Base-by-base conservation (phyloP, 1,140 invertebrate species). In the Zelostemma sp. region DNA sequence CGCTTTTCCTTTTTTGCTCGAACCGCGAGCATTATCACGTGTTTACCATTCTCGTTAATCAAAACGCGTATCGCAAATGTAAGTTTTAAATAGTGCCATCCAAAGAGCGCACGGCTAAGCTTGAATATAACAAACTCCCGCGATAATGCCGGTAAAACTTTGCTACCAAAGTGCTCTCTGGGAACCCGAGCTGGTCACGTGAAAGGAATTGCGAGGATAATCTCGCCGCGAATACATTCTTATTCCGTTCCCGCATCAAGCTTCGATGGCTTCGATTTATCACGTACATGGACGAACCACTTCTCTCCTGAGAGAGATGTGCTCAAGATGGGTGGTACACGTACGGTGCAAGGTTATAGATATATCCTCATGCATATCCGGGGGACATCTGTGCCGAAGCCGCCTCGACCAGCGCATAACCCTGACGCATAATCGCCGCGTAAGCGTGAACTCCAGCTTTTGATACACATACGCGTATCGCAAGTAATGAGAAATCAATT, bases 401-500 rank as follows among this genome's bases (percentile, higher is more conserved):
- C 35, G 35, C 35, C 33, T 31, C 6, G 18, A 18, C 50, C 19
- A 6, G 21, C 2, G 12, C 47, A 12, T 49, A 31, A 17, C n/a
- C 12, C 15, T 14, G 25, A 8, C 49, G 58, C 8, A 64, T 62
- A 65, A 72, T 60, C 60, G 43, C 16, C 50, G 21, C 48, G 48
- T 55, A 40, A 54, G 55, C 48, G 49, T 54, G 28, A 60, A 38
- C 31, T 17, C 47, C 15, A 50, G 45, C 45, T 59, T 54, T 67
- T 38, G 41, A 51, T 50, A 53, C 35, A 40, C 17, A 19, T 19
- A 49, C 60, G 48, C 57, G 57, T 25, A 19, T 55, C 43, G 64
- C 65, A 73, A 69, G 64, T 79, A 79, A 81, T 80, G 77, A 80
- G 79, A 77, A 83, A 81, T 83, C 81, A 81, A 83, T 81, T 83